Evolutionary conservation across 2,113 vertebrate genomes (phyloP).

Genomic region (Cacatua alba): DNA sequence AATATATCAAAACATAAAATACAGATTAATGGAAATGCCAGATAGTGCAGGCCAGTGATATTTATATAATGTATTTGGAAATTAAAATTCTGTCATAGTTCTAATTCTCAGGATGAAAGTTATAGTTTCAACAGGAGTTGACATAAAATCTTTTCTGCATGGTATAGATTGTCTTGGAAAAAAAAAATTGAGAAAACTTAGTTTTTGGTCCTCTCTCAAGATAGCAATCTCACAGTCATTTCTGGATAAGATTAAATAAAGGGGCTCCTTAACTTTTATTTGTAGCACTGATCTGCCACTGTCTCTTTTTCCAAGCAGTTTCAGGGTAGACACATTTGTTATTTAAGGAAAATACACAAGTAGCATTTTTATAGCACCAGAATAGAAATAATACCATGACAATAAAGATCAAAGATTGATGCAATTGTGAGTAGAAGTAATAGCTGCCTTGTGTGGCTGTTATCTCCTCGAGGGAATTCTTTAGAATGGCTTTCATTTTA

Average conservation of each 20-base stretch:
- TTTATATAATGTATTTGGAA: neutral
- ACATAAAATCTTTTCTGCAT: neutral
- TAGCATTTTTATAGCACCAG: conserved; percentile 60
- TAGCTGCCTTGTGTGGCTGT: conserved; percentile 43
- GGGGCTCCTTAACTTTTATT: conserved; percentile 42
- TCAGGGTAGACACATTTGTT: conserved; percentile 49
- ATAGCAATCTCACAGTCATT: neutral
- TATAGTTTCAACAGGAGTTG: neutral
- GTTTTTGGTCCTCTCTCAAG: conserved; percentile 21
- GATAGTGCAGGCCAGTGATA: neutral
- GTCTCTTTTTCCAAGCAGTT: conserved; percentile 24
- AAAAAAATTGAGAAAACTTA: conserved; percentile 27
- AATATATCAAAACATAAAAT: neutral
- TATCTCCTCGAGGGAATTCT: conserved; percentile 63
- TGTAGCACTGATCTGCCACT: conserved; percentile 3
- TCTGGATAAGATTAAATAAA: conserved; percentile 51
- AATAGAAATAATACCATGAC: conserved; percentile 65
- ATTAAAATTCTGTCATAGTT: neutral
- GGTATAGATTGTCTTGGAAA: neutral
- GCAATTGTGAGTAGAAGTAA: conserved; percentile 68
- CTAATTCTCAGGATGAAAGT: neutral
- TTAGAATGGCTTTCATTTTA: conserved; percentile 66
- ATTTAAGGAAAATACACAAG: conserved; percentile 55
- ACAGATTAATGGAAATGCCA: neutral
- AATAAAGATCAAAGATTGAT: conserved; percentile 73